A percentile compares a stretch with the other conserved stretches of the same genome.
These are phyloP conservation scores for Microplitis mediator DNA, from an alignment of 1,140 invertebrate species.

Conservation along the genomic window DNA sequence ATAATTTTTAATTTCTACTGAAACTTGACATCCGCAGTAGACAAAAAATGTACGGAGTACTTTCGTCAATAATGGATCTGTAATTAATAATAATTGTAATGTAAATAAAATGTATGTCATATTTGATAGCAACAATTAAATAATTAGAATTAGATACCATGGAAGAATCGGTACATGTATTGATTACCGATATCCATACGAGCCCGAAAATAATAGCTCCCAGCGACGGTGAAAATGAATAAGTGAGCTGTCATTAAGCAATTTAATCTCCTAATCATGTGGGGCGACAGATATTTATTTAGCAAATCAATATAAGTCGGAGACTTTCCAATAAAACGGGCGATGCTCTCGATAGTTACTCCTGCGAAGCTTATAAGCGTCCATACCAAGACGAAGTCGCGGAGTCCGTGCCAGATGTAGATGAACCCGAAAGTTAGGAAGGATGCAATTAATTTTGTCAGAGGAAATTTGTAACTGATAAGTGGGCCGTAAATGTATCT, in stretches of 20 bases:
- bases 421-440: conserved; percentile 84
- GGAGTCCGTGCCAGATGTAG: conserved; percentile 88
- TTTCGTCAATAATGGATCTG: conserved; percentile 51
- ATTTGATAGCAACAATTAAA: background rate
- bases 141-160: conserved; percentile 43
- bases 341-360: conserved; percentile 73
- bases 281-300: conserved; percentile 49
- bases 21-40: conserved; percentile 64
- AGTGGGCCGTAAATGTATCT: conserved; percentile 86
- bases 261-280: conserved; percentile 66
- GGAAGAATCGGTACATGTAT: conserved; percentile 63
- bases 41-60: conserved; percentile 53
- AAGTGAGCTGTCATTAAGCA: conserved; percentile 73
- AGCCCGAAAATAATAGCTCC: conserved; percentile 86
- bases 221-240: conserved; percentile 77
- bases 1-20: conserved; percentile 52
- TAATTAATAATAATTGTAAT: conserved; percentile 37
- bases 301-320: conserved; percentile 55
- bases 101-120: conserved; percentile 4
- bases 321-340: conserved; percentile 56
- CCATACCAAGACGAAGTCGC: conserved; percentile 83
- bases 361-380: conserved; percentile 80
- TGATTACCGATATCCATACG: conserved; percentile 73
- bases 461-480: conserved; percentile 59
- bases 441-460: conserved; percentile 73